Conservation (phyloP, 2,113 vertebrate genomes). For the Oxygymnocypris stewartii region DNA sequence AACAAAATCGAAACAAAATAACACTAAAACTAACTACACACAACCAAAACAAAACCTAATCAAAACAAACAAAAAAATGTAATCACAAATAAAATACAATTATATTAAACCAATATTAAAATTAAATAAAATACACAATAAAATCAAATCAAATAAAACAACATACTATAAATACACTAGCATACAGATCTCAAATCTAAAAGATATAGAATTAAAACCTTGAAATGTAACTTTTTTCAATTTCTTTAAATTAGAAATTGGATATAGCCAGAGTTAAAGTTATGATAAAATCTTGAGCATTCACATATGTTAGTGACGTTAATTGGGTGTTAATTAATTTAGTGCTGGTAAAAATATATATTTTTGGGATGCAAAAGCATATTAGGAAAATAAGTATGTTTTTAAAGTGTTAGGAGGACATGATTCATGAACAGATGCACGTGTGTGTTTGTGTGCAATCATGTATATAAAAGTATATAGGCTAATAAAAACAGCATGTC, state of each 20-base stretch:
- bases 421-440: conserved; percentile 14
- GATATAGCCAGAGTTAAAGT: conserved; percentile 6
- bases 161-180: neutral
- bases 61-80: neutral
- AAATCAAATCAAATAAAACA: neutral
- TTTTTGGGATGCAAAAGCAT: conserved; percentile 20
- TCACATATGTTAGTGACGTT: conserved; percentile 55
- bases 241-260: conserved; percentile 1
- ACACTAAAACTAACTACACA: neutral
- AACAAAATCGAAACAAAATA: neutral
- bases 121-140: neutral
- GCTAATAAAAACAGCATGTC: conserved; percentile 10
- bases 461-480: neutral
- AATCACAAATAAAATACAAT: too few relatives aligned
- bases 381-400: conserved; percentile 14
- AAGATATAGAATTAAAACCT: neutral
- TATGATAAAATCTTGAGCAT: neutral
- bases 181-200: neutral
- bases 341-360: conserved; percentile 5
- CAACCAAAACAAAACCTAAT: neutral
- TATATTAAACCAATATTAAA: neutral
- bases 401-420: conserved; percentile 33
- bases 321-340: conserved; percentile 55
- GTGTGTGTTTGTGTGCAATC: conserved; percentile 22
- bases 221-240: neutral